Evolutionary conservation across 2,797 vertebrate species (phyloP), one percentile per base, ranked within the genome.

Genomic region (Falco rusticolus): DNA sequence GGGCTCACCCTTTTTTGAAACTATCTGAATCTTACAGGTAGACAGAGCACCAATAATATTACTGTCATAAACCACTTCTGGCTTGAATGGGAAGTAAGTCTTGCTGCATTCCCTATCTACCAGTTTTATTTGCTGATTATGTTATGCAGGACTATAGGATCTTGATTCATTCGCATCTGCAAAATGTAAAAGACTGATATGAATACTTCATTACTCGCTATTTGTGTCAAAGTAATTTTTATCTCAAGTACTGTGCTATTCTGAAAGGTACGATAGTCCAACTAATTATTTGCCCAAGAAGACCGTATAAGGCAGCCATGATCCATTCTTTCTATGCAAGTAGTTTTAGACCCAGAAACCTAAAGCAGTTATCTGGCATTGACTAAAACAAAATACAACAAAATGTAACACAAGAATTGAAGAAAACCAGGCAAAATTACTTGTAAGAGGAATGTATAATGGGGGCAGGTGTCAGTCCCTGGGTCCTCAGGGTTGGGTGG

Each of bases 21-120:
- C 28, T 70, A 77, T 61, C 56, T 87, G 81, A 96, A 84, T 82
- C 71, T 87, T 80, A 77, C 0, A 3, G 17, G 25, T 34, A 91
- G 68, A 74, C 45, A 90, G 39, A 66, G 4, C 26, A 80, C 45
- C 47, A 78, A 51, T 82, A 93, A 74, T 87, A 85, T 89, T 91
- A 70, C 57, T 45, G 20, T 50, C 51, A 74, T 92, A 96, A 95
- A 92, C n/a, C 31, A 80, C 31, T 87, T 85, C 28, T 56, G 79
- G 13, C 24, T 29, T 54, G 61, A 89, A 80, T 53, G 68, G 45
- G 16, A 91, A 71, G 50, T 45, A 66, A 54, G 21, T 68, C 48
- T 61, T 77, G 51, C 50, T 94, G 41, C 61, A 68, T 83, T 92
- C 68, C 28, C 31, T 82, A 8, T 47, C 53, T 71, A 37, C 28